phyloP scores from a whole-genome alignment of 2,797 vertebrate species.

The Lophotriccus pileatus region DNA sequence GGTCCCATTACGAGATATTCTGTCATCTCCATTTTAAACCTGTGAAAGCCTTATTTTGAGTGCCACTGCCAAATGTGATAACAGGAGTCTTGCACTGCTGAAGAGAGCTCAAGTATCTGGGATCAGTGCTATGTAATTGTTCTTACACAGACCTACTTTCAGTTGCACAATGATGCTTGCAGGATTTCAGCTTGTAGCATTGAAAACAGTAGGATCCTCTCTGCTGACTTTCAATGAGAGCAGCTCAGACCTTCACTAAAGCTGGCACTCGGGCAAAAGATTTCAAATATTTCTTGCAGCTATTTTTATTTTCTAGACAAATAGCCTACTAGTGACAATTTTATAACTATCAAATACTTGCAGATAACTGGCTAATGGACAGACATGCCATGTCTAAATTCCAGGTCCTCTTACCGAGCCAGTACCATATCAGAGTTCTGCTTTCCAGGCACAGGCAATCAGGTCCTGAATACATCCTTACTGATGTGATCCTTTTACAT shows the following conservation, averaged over 20 bases:
- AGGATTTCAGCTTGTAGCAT: slow-evolving; percentile 15
- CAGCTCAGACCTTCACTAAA: not conserved
- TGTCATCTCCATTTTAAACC: slow-evolving; percentile 56
- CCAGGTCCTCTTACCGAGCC: not conserved
- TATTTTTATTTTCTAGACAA: not conserved
- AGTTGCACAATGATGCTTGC: slow-evolving; percentile 26
- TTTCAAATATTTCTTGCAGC: not conserved
- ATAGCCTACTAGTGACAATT: not conserved
- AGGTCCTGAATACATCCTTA: not conserved
- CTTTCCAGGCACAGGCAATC: not conserved
- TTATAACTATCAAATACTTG: not conserved
- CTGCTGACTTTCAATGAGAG: slow-evolving; percentile 30
- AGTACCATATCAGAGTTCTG: rapidly evolving
- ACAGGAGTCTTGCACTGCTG: slow-evolving; percentile 17
- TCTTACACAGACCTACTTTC: slow-evolving; percentile 43
- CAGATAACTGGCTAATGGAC: not conserved
- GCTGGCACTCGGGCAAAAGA: not conserved
- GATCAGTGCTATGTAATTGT: slow-evolving; percentile 37
- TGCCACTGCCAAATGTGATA: slow-evolving; percentile 43
- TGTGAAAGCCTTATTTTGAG: slow-evolving; percentile 47
- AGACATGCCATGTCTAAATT: not conserved
- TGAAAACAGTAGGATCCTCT: slow-evolving; percentile 35
- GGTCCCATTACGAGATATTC: slow-evolving; percentile 37
- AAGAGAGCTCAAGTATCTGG: slow-evolving; percentile 40
- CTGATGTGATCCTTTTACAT: not conserved